phyloP scores from a whole-genome alignment of 2,888 invertebrate genomes.

The Epinotia nisella region DNA sequence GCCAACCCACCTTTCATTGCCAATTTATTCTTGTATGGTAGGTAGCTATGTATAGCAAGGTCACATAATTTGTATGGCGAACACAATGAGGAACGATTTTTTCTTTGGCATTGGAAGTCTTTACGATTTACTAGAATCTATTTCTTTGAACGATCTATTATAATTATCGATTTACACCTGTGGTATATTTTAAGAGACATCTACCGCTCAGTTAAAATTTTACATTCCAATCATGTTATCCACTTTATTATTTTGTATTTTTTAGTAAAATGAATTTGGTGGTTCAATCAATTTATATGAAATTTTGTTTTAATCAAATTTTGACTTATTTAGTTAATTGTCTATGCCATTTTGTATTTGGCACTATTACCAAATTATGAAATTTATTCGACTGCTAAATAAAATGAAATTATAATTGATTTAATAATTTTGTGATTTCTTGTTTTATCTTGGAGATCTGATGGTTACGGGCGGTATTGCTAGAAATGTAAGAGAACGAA shows the following conservation, averaged over 20 bases:
- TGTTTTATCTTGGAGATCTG: slow-evolving; percentile 58
- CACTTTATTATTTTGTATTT: not conserved
- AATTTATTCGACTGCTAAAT: not conserved
- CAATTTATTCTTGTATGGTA: too few species aligned
- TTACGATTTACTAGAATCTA: not conserved
- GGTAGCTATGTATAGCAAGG: too few species aligned
- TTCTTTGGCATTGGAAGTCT: too few species aligned
- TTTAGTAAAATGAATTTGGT: not conserved
- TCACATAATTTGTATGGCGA: too few species aligned
- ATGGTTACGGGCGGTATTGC: slow-evolving; percentile 49
- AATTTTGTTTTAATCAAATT: not conserved
- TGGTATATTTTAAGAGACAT: not conserved
- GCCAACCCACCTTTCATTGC: too few species aligned
- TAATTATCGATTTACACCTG: too few species aligned
- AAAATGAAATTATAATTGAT: not conserved
- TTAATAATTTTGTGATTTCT: slow-evolving; percentile 14
- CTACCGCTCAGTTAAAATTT: slow-evolving; percentile 6
- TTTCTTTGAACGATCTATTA: not conserved
- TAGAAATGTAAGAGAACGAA: not conserved
- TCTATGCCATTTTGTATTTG: not conserved
- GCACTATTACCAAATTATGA: not conserved
- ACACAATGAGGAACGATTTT: too few species aligned
- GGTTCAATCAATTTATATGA: not conserved
- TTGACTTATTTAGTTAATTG: slow-evolving; percentile 6
- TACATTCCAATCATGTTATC: slow-evolving; percentile 17